Percentiles rank a stretch among this genome's conserved stretches.
Conservation (phyloP, 2,797 vertebrate genomes). For the Chanos chanos region DNA sequence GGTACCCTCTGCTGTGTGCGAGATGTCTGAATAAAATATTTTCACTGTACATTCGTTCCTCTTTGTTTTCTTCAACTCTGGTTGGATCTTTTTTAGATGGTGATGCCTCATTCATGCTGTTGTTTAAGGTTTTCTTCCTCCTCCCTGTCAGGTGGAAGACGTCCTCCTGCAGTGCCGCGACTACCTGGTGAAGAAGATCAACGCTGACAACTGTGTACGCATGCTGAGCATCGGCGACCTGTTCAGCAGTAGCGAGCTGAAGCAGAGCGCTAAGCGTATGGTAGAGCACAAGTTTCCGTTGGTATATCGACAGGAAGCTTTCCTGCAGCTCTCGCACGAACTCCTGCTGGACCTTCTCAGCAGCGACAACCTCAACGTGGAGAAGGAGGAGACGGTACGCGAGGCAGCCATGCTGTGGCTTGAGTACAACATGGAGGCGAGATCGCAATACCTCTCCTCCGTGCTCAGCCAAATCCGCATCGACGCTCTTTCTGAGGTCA, state of each 20-base stretch:
- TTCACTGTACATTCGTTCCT: no score
- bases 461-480: constrained; percentile 98
- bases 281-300: constrained; percentile 97
- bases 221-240: constrained; percentile 95
- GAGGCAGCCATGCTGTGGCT: constrained; percentile 98
- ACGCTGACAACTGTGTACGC: constrained; percentile 95
- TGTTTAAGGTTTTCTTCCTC: neutral
- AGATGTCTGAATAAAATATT: no score
- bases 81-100: neutral
- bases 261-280: constrained; percentile 96
- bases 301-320: constrained; percentile 93
- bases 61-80: no score
- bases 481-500: constrained; percentile 95
- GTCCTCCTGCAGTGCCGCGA: constrained; percentile 90
- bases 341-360: constrained; percentile 92
- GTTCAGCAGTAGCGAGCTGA: constrained; percentile 95
- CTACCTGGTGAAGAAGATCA: constrained; percentile 98
- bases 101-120: neutral
- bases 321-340: constrained; percentile 95
- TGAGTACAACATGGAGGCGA: constrained; percentile 93
- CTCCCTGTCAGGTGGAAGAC: constrained; percentile 84
- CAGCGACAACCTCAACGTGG: constrained; percentile 98
- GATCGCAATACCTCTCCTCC: constrained; percentile 94
- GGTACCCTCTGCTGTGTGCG: no score
- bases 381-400: constrained; percentile 96